Evolutionary conservation across 64 coral and sea anemone species (phyloP), one percentile per base, ranked within the genome.

Genomic region (Astreopora myriophthalma): DNA sequence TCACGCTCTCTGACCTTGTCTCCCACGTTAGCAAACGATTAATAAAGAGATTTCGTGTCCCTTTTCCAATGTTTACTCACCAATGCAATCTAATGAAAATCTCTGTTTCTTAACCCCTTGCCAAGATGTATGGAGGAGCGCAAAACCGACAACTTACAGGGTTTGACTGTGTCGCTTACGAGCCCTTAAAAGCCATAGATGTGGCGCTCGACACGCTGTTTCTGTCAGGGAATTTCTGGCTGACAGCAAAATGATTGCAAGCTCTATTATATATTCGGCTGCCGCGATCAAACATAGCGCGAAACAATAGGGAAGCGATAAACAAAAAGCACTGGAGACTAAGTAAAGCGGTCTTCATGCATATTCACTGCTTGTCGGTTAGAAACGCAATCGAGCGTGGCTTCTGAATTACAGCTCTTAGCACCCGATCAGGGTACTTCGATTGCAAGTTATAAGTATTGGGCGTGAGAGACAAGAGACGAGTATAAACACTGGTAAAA

Each of bases 351-450:
- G 29, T 22, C 44, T 81, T 81, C 49, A 62, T 81, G 58, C 79
- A 83, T 83, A 83, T 83, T 83, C 79, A 58, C 79, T 14, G 22
- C 57, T 83, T 83, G 79, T 83, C 79, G 29, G 31, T 83, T 37
- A 83, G 29, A 83, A 65, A 63, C 2, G 32, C 79, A 65, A 9
- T 55, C 55, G 38, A 37, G 79, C 79, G 57, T 83, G 57, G 65
- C 61, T 9, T 13, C 19, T 63, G 33, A 64, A 64, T 60, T 26
- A 24, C 61, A 22, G 24, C 57, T 64, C 52, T 83, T 26, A 64
- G 79, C 79, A 65, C 57, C 19, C 31, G 52, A 37, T 83, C 34
- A 55, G 17, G 34, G 79, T 19, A 60, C 34, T 39, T 78, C 52
- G 52, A 30, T 78, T 49, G 44, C 57, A 11, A 60, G 17, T 60